A percentile compares a stretch with the other conserved stretches of the same genome.
Evolutionary conservation across 2,888 invertebrate species (phyloP).

Genomic region (Acanthacorydalis orientalis): DNA sequence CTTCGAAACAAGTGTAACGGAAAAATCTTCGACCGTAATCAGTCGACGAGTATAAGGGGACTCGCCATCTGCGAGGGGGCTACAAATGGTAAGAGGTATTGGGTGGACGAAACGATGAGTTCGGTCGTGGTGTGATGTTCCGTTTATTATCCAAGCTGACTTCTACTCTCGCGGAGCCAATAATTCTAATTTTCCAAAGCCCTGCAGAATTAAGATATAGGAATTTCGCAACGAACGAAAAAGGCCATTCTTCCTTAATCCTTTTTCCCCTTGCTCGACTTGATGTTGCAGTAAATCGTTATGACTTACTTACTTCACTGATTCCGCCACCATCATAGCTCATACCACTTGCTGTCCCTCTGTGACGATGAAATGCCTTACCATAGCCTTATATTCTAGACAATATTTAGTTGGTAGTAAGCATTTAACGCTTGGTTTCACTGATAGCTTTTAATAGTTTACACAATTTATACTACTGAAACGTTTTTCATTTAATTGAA

Average conservation of each 20-base stretch:
- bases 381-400: not conserved
- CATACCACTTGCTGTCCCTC: not conserved
- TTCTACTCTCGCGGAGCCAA: not conserved
- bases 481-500: too few relatives aligned
- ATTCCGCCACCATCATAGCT: not conserved
- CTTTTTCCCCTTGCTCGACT: not conserved
- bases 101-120: not conserved
- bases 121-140: not conserved
- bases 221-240: not conserved
- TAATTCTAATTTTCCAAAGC: constrained; percentile 5
- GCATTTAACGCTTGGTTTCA: not conserved
- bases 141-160: too few relatives aligned
- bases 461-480: not conserved
- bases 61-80: not conserved
- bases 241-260: not conserved
- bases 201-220: constrained; percentile 4
- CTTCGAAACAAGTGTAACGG: too few relatives aligned
- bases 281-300: not conserved
- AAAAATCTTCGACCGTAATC: too few relatives aligned
- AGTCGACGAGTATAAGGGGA: too few relatives aligned
- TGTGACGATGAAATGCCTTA: not conserved
- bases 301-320: not conserved
- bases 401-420: not conserved
- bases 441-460: too few relatives aligned
- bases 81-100: not conserved